These are phyloP conservation scores for Thereva nobilitata DNA, from an alignment of 2,888 invertebrate genomes.

Conservation along the genomic window DNA sequence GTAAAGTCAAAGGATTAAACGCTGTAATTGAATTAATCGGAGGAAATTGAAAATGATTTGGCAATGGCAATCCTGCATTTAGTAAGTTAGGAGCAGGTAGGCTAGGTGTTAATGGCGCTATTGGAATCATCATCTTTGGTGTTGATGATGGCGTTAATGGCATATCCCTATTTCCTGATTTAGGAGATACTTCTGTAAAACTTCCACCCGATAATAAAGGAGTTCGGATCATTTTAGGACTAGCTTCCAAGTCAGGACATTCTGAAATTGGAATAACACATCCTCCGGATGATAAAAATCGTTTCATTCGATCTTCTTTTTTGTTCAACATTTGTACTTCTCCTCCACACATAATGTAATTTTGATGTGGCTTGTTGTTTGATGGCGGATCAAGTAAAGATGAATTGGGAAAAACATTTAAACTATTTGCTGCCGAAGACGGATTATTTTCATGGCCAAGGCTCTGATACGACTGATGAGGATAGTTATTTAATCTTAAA, in stretches of 20 bases:
- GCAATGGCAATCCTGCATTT: constrained; percentile 42
- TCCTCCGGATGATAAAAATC: constrained; percentile 56
- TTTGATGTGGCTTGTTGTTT: constrained; percentile 5
- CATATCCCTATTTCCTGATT: background rate
- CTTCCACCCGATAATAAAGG: constrained; percentile 83
- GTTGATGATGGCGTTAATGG: constrained; percentile 26
- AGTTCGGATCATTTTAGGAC: constrained; percentile 77
- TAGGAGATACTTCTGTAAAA: constrained; percentile 61
- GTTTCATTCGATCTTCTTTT: constrained; percentile 45
- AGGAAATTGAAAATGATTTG: constrained; percentile 66
- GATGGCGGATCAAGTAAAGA: background rate
- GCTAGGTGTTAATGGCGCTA: constrained; percentile 63
- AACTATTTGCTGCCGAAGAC: background rate
- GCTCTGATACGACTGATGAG: constrained; percentile 5
- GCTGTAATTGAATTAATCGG: constrained; percentile 72
- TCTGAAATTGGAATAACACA: constrained; percentile 67
- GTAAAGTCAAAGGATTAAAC: constrained; percentile 70
- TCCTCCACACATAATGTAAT: constrained; percentile 42
- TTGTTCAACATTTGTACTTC: constrained; percentile 41
- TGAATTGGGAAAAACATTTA: background rate
- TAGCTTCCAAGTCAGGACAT: constrained; percentile 65
- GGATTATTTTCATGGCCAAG: background rate
- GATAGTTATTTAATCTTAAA: constrained; percentile 33
- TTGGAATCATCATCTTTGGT: constrained; percentile 64
- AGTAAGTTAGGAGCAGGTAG: constrained; percentile 57